A percentile compares a stretch with the other conserved stretches of the same genome.
phyloP scores from a whole-genome alignment of 1,140 invertebrate species.

The Hylaeus volcanicus region DNA sequence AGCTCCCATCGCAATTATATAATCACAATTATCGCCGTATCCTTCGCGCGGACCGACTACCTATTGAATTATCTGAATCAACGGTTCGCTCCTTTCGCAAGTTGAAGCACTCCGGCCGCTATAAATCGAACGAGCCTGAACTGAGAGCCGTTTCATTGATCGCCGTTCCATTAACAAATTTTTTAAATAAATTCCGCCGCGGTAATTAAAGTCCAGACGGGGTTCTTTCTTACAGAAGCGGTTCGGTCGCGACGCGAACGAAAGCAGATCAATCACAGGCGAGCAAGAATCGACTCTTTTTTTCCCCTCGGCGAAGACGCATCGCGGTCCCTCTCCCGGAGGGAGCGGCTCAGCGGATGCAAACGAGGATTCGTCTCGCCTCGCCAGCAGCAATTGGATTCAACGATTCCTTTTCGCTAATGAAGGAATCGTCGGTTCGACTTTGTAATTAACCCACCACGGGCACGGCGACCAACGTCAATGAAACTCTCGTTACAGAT shows the following conservation, averaged over 20 bases:
- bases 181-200: slow-evolving; percentile 11
- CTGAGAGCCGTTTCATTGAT: slow-evolving; percentile 4
- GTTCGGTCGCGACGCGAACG: slow-evolving; percentile 39
- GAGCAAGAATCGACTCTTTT: slow-evolving; percentile 56
- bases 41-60: neutral
- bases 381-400: slow-evolving; percentile 52
- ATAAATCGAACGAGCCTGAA: slow-evolving; percentile 1
- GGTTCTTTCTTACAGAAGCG: slow-evolving; percentile 14
- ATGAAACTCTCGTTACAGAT: slow-evolving; percentile 69
- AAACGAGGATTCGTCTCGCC: slow-evolving; percentile 60
- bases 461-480: slow-evolving; percentile 54
- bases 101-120: neutral
- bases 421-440: slow-evolving; percentile 69
- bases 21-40: too few relatives aligned
- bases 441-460: slow-evolving; percentile 67
- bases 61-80: neutral
- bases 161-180: slow-evolving; percentile 29
- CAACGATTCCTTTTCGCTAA: slow-evolving; percentile 66
- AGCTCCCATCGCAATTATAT: too few relatives aligned
- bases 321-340: neutral
- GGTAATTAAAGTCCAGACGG: slow-evolving; percentile 12
- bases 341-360: slow-evolving; percentile 42
- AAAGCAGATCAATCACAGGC: slow-evolving; percentile 69
- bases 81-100: neutral
- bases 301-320: neutral